These are phyloP conservation scores for Phrynocephalus forsythii DNA, from an alignment of 2,797 vertebrate genomes.

Conservation along the genomic window DNA sequence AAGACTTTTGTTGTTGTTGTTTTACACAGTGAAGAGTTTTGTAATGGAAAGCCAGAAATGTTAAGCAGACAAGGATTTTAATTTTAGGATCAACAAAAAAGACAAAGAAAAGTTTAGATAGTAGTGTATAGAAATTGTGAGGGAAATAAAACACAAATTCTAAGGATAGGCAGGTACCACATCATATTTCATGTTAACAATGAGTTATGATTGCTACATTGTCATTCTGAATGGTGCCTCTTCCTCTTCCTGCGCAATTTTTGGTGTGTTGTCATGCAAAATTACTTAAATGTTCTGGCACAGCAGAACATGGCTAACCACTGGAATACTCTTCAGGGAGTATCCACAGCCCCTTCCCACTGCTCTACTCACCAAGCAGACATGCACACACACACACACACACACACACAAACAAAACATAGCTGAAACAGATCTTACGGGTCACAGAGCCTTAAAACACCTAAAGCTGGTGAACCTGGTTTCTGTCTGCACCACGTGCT, in stretches of 20 bases:
- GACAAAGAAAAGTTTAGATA: slow-evolving; percentile 76
- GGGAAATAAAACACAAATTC: slow-evolving; percentile 77
- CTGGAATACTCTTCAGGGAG: slow-evolving; percentile 58
- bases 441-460: slow-evolving; percentile 68
- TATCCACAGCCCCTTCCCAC: slow-evolving; percentile 49
- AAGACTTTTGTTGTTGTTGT: slow-evolving; percentile 75
- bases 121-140: slow-evolving; percentile 74
- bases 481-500: slow-evolving; percentile 65
- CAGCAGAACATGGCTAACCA: slow-evolving; percentile 70
- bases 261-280: slow-evolving; percentile 78
- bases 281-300: slow-evolving; percentile 72
- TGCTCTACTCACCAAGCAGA: slow-evolving; percentile 63
- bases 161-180: slow-evolving; percentile 73
- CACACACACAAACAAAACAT: slow-evolving; percentile 76
- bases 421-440: slow-evolving; percentile 63
- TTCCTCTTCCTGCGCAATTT: slow-evolving; percentile 65
- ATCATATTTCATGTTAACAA: slow-evolving; percentile 69
- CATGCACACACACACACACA: slow-evolving; percentile 79
- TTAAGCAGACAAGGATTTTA: slow-evolving; percentile 78
- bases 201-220: slow-evolving; percentile 69
- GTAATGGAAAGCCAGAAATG: slow-evolving; percentile 81
- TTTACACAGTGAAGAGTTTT: slow-evolving; percentile 76
- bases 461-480: slow-evolving; percentile 76
- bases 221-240: slow-evolving; percentile 62
- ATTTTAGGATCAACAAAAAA: slow-evolving; percentile 62